A percentile compares a stretch with the other conserved stretches of the same genome.
Evolutionary conservation across 2,113 vertebrate species (phyloP).

Genomic region (Oostethus manadensis): DNA sequence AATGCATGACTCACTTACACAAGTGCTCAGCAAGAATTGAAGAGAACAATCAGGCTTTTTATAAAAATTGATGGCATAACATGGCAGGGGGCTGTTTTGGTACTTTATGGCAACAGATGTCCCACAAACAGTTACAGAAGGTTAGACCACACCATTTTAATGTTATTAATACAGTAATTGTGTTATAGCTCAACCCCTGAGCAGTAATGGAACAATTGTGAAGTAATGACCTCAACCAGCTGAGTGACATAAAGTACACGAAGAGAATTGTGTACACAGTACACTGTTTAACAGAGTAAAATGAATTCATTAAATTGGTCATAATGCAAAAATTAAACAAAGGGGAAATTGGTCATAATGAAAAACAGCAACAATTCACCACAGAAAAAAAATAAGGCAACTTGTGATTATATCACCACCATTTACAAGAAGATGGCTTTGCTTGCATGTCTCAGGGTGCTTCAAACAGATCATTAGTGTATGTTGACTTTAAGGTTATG

Average conservation of each 20-base stretch:
- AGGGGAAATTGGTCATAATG: not conserved
- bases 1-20: constrained; percentile 17
- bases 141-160: not conserved
- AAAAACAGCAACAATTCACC: constrained; percentile 3
- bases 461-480: constrained; percentile 3
- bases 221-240: constrained; percentile 3
- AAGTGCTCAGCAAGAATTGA: not conserved
- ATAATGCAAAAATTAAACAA: constrained; percentile 5
- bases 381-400: constrained; percentile 26
- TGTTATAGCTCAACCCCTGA: constrained; percentile 14
- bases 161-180: constrained; percentile 11
- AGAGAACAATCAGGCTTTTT: not conserved
- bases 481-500: constrained; percentile 8
- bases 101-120: not conserved
- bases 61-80: not conserved
- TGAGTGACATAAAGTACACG: constrained; percentile 9
- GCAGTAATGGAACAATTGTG: constrained; percentile 34
- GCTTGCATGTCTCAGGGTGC: constrained; percentile 10
- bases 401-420: constrained; percentile 15
- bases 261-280: too few relatives aligned
- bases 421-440: constrained; percentile 15
- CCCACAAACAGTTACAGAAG: too few relatives aligned
- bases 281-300: too few relatives aligned
- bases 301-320: constrained; percentile 1
- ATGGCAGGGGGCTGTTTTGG: not conserved